These are phyloP conservation scores for Philereme vetulata DNA, from an alignment of 2,888 invertebrate species.

Conservation along the genomic window DNA sequence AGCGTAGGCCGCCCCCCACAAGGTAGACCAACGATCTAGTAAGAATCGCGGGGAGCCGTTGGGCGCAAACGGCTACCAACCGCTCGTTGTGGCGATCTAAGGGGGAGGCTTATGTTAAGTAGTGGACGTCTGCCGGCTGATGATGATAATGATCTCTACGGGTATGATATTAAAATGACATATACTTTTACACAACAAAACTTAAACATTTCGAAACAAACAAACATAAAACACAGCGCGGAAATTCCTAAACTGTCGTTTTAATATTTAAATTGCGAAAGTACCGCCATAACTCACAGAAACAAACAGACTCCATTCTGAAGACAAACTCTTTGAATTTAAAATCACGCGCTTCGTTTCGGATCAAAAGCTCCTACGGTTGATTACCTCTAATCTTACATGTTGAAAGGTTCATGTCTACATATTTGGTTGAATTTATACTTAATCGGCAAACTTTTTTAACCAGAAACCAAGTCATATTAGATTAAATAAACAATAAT, in stretches of 20 bases:
- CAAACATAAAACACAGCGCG: slow-evolving; percentile 20
- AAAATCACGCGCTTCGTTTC: slow-evolving; percentile 27
- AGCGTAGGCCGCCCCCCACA: no score
- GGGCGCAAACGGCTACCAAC: no score
- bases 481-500: no score
- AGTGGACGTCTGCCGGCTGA: no score
- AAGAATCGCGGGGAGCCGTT: no score
- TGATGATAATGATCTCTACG: no score
- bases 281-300: slow-evolving; percentile 26
- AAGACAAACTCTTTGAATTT: slow-evolving; percentile 38
- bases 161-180: no score
- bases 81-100: no score
- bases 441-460: no score
- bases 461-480: no score
- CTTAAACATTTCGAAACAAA: slow-evolving; percentile 16
- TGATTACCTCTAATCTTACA: slow-evolving; percentile 48
- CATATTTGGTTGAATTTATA: not conserved
- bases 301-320: slow-evolving; percentile 23
- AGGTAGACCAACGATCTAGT: no score
- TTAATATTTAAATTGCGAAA: slow-evolving; percentile 30
- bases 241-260: slow-evolving; percentile 27
- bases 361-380: slow-evolving; percentile 28
- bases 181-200: not conserved
- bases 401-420: slow-evolving; percentile 29
- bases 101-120: no score